These are phyloP conservation scores for Brachyrhaphis roseni DNA, from an alignment of 2,797 vertebrate genomes.

Conservation along the genomic window DNA sequence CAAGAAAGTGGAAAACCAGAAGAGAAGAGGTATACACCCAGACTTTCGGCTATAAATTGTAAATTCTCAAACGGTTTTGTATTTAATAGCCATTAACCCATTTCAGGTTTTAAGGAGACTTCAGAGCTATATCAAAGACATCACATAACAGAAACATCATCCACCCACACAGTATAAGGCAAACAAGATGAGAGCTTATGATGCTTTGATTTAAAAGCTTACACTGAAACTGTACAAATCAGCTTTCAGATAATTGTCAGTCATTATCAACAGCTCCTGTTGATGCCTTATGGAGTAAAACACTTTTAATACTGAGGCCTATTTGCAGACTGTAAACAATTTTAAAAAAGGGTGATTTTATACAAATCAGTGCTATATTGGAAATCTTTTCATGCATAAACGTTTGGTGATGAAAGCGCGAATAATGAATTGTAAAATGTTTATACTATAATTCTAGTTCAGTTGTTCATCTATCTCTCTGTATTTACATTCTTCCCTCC, in stretches of 20 bases:
- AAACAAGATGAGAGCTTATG: conserved; percentile 8
- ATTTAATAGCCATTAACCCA: conserved; percentile 4
- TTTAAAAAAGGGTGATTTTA: not conserved
- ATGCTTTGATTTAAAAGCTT: conserved; percentile 8
- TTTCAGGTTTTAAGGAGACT: conserved; percentile 9
- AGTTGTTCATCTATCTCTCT: not conserved
- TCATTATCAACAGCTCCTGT: conserved; percentile 12
- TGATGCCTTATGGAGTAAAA: not conserved
- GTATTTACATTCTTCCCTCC: not conserved
- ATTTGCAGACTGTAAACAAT: not conserved
- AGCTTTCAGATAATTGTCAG: conserved; percentile 12
- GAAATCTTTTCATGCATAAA: not conserved
- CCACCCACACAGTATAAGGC: not conserved
- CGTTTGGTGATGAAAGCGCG: not conserved
- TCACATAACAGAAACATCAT: conserved; percentile 2
- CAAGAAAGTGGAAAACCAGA: conserved; percentile 5
- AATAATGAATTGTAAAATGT: not conserved
- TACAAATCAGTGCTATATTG: not conserved
- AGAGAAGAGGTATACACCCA: not conserved
- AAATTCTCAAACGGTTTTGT: conserved; percentile 10
- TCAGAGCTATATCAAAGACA: conserved; percentile 5
- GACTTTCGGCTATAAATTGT: not conserved
- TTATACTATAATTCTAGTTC: not conserved
- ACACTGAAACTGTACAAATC: conserved; percentile 7
- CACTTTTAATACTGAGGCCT: not conserved